Evolutionary conservation across 2,888 invertebrate species (phyloP).

Genomic region (Notocelia uddmanniana): DNA sequence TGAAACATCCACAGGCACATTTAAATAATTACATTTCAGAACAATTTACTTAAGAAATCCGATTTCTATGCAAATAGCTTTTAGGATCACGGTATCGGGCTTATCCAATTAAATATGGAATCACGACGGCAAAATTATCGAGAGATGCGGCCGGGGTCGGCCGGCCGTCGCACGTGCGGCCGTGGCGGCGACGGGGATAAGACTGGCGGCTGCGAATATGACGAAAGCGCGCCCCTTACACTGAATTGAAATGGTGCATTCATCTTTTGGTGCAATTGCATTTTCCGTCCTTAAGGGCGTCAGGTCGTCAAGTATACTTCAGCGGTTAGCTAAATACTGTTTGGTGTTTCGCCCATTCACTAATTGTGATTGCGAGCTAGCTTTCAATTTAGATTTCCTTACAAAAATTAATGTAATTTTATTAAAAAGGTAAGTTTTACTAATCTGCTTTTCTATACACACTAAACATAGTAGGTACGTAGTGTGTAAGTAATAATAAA

Average conservation of each 20-base stretch:
- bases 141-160: slow-evolving; percentile 38
- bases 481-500: too few species aligned
- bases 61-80: slow-evolving; percentile 55
- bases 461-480: too few species aligned
- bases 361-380: neutral
- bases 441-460: too few species aligned
- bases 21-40: slow-evolving; percentile 43
- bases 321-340: neutral
- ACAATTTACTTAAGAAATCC: slow-evolving; percentile 40
- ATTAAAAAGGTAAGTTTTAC: too few species aligned
- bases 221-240: slow-evolving; percentile 26
- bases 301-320: neutral
- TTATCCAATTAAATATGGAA: slow-evolving; percentile 52
- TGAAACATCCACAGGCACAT: slow-evolving; percentile 42
- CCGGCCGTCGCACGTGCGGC: slow-evolving; percentile 39
- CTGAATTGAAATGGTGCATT: slow-evolving; percentile 37
- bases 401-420: too few species aligned
- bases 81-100: slow-evolving; percentile 48
- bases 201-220: slow-evolving; percentile 41
- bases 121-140: slow-evolving; percentile 53
- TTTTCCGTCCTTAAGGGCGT: slow-evolving; percentile 11
- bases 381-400: neutral
- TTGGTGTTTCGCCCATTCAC: neutral
- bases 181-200: slow-evolving; percentile 18
- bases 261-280: slow-evolving; percentile 42